These are phyloP conservation scores for Alentia gelatinosa DNA, from an alignment of 2,888 invertebrate genomes.

Conservation along the genomic window DNA sequence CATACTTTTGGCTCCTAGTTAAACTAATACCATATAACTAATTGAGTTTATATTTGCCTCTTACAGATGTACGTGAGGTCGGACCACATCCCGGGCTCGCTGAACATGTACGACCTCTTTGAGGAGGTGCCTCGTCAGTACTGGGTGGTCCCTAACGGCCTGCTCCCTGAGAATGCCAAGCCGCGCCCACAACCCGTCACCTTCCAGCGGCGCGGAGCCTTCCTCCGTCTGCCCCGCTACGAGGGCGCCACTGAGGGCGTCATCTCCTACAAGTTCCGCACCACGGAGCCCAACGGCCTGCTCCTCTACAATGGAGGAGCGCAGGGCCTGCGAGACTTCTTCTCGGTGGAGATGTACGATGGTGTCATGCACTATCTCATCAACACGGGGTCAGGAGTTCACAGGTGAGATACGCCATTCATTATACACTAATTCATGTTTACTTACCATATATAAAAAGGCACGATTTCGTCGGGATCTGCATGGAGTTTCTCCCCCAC, in stretches of 20 bases:
- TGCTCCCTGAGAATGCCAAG: conserved; percentile 7
- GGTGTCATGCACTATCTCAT: conserved; percentile 75
- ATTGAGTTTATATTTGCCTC: background rate
- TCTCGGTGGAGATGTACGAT: conserved; percentile 77
- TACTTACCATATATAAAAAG: no score
- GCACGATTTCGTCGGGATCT: no score
- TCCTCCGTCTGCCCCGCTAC: conserved; percentile 61
- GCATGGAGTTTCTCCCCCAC: no score
- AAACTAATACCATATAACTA: background rate
- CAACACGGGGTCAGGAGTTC: conserved; percentile 70
- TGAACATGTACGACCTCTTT: conserved; percentile 64
- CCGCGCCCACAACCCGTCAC: conserved; percentile 60
- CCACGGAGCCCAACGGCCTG: conserved; percentile 73
- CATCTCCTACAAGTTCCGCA: conserved; percentile 74
- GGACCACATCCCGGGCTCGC: conserved; percentile 52
- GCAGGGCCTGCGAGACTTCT: conserved; percentile 65
- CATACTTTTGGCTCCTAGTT: no score
- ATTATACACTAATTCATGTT: no score
- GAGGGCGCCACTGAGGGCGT: conserved; percentile 57
- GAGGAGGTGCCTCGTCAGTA: conserved; percentile 30
- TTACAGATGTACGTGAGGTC: conserved; percentile 59
- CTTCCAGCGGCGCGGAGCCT: conserved; percentile 57
- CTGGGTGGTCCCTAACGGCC: conserved; percentile 53
- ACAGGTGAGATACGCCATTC: conserved; percentile 3
- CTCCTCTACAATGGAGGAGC: conserved; percentile 69